Evolutionary conservation across 2,797 vertebrate species (phyloP).

Genomic region (Lerista edwardsae): DNA sequence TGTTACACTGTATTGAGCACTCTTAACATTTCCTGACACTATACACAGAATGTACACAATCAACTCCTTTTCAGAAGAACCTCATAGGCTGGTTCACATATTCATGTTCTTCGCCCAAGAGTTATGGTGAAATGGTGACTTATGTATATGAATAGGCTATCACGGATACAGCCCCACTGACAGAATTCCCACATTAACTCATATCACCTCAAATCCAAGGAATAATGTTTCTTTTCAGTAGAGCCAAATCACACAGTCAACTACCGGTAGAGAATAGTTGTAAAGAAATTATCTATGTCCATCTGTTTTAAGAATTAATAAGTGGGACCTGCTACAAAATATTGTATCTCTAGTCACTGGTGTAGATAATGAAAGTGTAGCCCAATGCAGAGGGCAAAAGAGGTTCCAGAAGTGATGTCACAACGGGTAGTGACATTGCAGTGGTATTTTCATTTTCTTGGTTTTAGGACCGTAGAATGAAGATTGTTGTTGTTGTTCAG

Average conservation of each 20-base stretch:
- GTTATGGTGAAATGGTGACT: background rate
- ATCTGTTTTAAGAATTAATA: background rate
- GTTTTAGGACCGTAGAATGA: too few species aligned
- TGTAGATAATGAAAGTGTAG: too few species aligned
- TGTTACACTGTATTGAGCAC: background rate
- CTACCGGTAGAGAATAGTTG: background rate
- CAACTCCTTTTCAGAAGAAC: background rate
- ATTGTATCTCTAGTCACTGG: too few species aligned
- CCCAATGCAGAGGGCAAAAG: too few species aligned
- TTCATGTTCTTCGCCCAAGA: background rate
- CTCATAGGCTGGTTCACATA: background rate
- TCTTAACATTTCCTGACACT: background rate
- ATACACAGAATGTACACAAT: background rate
- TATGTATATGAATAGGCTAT: background rate
- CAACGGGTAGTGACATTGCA: too few species aligned
- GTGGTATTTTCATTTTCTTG: too few species aligned
- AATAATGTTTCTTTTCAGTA: background rate
- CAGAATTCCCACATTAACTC: background rate
- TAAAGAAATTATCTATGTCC: background rate
- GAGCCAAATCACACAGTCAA: background rate
- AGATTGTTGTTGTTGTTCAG: too few species aligned
- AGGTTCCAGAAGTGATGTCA: too few species aligned
- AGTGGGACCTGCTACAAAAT: background rate
- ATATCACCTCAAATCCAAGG: background rate
- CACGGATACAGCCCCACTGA: background rate